These are phyloP conservation scores for Telenomus remus DNA, from an alignment of 1,140 invertebrate genomes.

Conservation along the genomic window DNA sequence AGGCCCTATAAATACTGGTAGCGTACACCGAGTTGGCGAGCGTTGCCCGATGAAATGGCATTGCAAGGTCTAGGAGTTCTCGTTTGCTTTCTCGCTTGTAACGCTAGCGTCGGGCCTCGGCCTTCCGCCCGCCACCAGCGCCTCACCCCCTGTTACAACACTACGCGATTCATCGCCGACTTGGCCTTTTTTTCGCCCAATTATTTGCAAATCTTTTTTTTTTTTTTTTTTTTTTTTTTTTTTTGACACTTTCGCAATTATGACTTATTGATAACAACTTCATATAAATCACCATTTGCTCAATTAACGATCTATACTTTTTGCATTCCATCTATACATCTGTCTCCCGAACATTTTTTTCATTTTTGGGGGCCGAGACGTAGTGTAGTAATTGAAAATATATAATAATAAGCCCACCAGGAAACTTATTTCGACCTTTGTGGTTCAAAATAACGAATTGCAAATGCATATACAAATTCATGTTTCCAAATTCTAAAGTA, in stretches of 20 bases:
- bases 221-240: conserved; percentile 12
- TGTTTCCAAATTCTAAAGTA: too few relatives aligned
- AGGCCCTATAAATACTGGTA: conserved; percentile 56
- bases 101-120: conserved; percentile 33
- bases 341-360: too few relatives aligned
- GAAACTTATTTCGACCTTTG: conserved; percentile 21
- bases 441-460: conserved; percentile 24
- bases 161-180: conserved; percentile 33
- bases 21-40: conserved; percentile 54
- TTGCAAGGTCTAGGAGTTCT: conserved; percentile 77
- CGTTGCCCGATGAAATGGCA: conserved; percentile 77
- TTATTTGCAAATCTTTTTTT: conserved; percentile 30
- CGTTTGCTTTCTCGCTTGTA: conserved; percentile 60
- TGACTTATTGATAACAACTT: too few relatives aligned
- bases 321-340: too few relatives aligned
- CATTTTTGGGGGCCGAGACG: too few relatives aligned
- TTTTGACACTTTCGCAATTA: conserved; percentile 20
- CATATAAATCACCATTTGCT: too few relatives aligned
- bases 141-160: conserved; percentile 10
- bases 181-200: conserved; percentile 18
- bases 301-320: too few relatives aligned
- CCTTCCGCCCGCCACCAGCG: conserved; percentile 34
- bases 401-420: conserved; percentile 13
- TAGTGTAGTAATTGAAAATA: too few relatives aligned
- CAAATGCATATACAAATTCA: neutral